Percentiles rank a stretch among this genome's conserved stretches.
Evolutionary conservation across 1,140 invertebrate genomes (phyloP).

Genomic region (Panulirus ornatus): DNA sequence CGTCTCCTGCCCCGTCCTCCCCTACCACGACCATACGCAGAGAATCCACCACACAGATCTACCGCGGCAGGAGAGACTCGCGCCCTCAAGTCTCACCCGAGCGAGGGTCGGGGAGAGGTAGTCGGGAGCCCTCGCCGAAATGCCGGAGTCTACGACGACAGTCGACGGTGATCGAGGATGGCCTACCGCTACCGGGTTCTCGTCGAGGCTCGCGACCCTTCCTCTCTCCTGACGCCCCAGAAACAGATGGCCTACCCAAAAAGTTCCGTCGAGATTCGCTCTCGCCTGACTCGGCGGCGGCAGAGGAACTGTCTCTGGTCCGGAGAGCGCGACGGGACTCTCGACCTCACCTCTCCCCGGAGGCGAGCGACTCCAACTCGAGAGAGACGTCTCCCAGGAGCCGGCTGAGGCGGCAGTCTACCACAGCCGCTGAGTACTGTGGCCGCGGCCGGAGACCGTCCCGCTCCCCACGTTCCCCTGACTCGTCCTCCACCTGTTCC

Average conservation of each 20-base stretch:
- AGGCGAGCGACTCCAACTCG: constrained; percentile 82
- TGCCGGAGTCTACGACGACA: constrained; percentile 88
- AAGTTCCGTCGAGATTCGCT: constrained; percentile 86
- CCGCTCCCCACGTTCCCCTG: constrained; percentile 82
- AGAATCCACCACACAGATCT: constrained; percentile 90
- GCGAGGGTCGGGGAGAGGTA: constrained; percentile 77
- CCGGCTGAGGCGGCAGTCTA: constrained; percentile 75
- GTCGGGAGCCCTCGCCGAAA: constrained; percentile 81
- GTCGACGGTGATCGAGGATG: constrained; percentile 92
- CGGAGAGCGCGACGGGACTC: constrained; percentile 84
- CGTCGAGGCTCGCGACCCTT: constrained; percentile 88
- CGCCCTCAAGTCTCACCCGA: constrained; percentile 85
- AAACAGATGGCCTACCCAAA: constrained; percentile 59
- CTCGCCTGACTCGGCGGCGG: constrained; percentile 89
- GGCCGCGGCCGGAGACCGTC: constrained; percentile 78
- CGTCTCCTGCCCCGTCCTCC: constrained; percentile 75
- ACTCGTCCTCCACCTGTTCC: constrained; percentile 86
- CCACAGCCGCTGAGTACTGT: constrained; percentile 75
- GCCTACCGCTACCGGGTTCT: constrained; percentile 77
- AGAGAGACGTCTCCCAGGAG: constrained; percentile 71
- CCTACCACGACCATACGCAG: constrained; percentile 82
- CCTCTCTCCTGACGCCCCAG: constrained; percentile 84
- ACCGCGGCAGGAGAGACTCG: constrained; percentile 83
- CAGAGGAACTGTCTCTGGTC: constrained; percentile 78
- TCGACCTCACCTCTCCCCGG: constrained; percentile 87